These are phyloP conservation scores for Pseudolycoriella hygida DNA, from an alignment of 2,888 invertebrate species.

Conservation along the genomic window DNA sequence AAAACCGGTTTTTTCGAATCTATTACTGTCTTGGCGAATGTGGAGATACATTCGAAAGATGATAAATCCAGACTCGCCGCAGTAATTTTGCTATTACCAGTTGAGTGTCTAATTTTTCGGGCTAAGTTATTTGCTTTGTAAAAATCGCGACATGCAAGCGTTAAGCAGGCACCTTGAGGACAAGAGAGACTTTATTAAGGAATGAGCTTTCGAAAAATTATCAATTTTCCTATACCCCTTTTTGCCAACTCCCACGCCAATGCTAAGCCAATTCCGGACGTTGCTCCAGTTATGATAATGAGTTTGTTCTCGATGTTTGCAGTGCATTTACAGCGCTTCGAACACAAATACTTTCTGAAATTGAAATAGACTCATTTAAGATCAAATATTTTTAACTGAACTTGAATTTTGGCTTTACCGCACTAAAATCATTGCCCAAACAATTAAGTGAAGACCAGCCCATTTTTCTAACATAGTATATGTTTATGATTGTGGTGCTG, in stretches of 20 bases:
- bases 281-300: conserved; percentile 39
- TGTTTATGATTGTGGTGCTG: too few relatives aligned
- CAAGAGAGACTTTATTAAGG: neutral
- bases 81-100: conserved; percentile 16
- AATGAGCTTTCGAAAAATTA: neutral
- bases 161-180: conserved; percentile 29
- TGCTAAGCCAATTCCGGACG: conserved; percentile 39
- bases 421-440: too few relatives aligned
- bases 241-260: conserved; percentile 33
- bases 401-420: too few relatives aligned
- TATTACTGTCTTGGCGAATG: conserved; percentile 22
- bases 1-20: conserved; percentile 20
- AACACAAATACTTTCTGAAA: conserved; percentile 11
- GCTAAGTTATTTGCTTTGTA: conserved; percentile 29
- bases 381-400: too few relatives aligned
- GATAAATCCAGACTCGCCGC: conserved; percentile 25
- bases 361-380: too few relatives aligned
- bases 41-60: conserved; percentile 23
- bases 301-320: conserved; percentile 22
- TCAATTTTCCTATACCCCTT: conserved; percentile 19
- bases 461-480: too few relatives aligned
- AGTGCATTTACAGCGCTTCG: conserved; percentile 14
- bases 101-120: conserved; percentile 22
- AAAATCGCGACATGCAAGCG: conserved; percentile 36
- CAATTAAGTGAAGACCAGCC: too few relatives aligned